A percentile compares a stretch with the other conserved stretches of the same genome.
These are phyloP conservation scores for Orestias chungarensis DNA, from an alignment of 2,797 vertebrate species.

Conservation along the genomic window DNA sequence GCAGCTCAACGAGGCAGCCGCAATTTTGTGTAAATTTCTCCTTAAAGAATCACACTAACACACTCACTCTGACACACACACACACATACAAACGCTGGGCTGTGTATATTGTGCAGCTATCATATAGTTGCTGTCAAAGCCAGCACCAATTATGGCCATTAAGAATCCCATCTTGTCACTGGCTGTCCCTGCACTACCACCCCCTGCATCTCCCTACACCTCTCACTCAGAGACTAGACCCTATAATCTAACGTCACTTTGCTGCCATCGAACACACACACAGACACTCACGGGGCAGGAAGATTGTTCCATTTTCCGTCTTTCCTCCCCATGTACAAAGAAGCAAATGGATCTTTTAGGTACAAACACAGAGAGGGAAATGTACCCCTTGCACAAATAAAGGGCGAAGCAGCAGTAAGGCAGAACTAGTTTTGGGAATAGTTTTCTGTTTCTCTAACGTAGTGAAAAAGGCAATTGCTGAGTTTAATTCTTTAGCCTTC, in stretches of 20 bases:
- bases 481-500: conserved; percentile 36
- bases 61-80: conserved; percentile 13
- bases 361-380: conserved; percentile 33
- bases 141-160: conserved; percentile 99
- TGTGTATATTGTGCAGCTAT: conserved; percentile 92
- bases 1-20: conserved; percentile 85
- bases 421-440: conserved; percentile 2
- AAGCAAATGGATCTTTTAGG: conserved; percentile 38
- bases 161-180: conserved; percentile 98
- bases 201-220: conserved; percentile 84
- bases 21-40: conserved; percentile 99
- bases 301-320: conserved; percentile 73
- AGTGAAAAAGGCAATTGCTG: not conserved
- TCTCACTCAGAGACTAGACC: conserved; percentile 79
- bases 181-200: conserved; percentile 86
- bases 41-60: conserved; percentile 83
- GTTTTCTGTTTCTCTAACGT: not conserved
- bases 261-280: conserved; percentile 84
- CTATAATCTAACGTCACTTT: conserved; percentile 99
- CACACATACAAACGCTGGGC: conserved; percentile 51
- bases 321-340: conserved; percentile 48
- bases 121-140: conserved; percentile 99
- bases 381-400: conserved; percentile 15
- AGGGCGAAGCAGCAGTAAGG: conserved; percentile 9
- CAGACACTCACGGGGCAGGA: conserved; percentile 36